Conservation (phyloP, 2,113 vertebrate genomes). For the Prunella fulvescens region DNA sequence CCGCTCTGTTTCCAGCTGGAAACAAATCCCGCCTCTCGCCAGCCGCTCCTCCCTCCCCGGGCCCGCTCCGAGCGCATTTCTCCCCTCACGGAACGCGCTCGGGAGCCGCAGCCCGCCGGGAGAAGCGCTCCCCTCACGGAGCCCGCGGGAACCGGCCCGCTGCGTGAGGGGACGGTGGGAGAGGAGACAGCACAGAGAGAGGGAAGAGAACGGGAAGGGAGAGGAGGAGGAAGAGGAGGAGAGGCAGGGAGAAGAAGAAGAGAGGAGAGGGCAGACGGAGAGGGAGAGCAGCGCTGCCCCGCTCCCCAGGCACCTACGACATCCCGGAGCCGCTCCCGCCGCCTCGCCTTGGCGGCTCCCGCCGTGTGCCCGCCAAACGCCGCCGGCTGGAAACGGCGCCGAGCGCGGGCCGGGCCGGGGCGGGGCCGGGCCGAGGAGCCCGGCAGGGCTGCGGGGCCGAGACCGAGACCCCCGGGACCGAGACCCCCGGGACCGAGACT, state of each 20-base stretch:
- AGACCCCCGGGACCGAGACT: accelerated
- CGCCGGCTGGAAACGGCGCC: conserved; percentile 41
- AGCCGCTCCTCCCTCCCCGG: not conserved
- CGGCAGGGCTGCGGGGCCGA: not conserved
- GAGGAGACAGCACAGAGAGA: not conserved
- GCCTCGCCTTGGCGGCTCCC: not conserved
- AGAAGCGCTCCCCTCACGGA: not conserved
- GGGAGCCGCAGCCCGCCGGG: accelerated
- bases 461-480: not conserved
- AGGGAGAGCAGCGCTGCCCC: not conserved
- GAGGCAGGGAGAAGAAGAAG: not conserved
- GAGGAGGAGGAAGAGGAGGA: no score
- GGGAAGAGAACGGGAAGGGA: not conserved
- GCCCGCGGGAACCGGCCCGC: not conserved
- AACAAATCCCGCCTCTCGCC: not conserved
- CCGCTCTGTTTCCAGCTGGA: not conserved
- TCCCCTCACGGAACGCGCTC: not conserved
- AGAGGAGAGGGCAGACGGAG: no score
- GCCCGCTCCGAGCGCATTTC: accelerated
- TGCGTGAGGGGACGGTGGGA: not conserved
- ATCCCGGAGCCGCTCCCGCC: not conserved
- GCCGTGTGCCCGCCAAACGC: not conserved
- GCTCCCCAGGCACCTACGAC: not conserved
- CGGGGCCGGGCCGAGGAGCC: not conserved
- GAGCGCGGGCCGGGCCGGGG: not conserved